Evolutionary conservation across 2,113 vertebrate genomes (phyloP).

Genomic region (Peucedramus taeniatus): DNA sequence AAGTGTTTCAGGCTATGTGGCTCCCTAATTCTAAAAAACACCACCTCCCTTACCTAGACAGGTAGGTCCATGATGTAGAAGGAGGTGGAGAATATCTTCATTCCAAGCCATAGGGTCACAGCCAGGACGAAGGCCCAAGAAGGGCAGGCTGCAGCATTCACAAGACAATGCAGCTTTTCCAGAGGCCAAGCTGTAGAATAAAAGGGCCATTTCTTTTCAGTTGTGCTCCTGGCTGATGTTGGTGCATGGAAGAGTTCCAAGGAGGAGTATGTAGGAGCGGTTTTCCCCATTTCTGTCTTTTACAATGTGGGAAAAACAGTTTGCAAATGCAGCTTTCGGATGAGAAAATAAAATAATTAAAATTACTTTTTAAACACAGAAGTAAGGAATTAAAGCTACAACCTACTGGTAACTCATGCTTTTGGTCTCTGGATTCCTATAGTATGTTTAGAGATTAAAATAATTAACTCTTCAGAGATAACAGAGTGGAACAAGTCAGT

Average conservation of each 20-base stretch:
- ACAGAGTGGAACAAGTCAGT: neutral
- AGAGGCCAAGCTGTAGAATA: neutral
- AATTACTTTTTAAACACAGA: neutral
- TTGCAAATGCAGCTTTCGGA: neutral
- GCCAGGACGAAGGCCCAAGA: neutral
- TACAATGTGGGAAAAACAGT: neutral
- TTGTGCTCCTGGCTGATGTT: neutral
- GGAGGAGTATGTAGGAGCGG: accelerated
- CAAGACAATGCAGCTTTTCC: neutral
- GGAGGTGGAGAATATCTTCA: neutral
- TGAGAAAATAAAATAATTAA: neutral
- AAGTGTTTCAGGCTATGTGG: neutral
- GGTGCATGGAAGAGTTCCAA: neutral
- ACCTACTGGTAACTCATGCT: neutral
- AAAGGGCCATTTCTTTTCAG: neutral
- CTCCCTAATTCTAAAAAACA: neutral
- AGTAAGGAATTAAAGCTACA: neutral
- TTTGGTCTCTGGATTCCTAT: neutral
- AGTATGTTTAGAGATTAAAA: neutral
- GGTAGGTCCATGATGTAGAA: neutral
- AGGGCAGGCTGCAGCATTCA: neutral
- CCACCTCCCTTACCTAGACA: neutral
- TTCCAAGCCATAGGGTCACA: accelerated
- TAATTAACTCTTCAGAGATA: neutral
- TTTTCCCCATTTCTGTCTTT: neutral